Evolutionary conservation across 2,888 invertebrate genomes (phyloP), one percentile per base, ranked within the genome.

Genomic region (Drosophila pseudotalamancana): DNA sequence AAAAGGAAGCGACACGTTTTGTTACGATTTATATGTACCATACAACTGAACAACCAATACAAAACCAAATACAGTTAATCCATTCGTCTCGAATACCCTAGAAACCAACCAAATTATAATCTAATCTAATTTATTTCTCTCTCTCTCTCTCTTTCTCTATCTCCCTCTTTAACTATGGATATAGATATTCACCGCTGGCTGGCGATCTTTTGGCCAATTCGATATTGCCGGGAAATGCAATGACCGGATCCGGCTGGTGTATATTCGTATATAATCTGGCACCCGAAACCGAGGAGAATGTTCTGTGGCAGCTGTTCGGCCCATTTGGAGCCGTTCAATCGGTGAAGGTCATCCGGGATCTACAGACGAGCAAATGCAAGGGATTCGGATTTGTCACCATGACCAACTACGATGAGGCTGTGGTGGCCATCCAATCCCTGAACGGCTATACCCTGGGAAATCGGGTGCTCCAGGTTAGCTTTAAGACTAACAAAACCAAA

Each of bases 371-470:
- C 93, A 98, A 98, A 92, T 98, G 98, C 93, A 98, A 98, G 93
- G 99, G 99, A 73, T 99, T 98, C 92, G 99, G 98, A 82, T 98
- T 98, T 92, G 98, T 99, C 83, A 98, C 98, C 76, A 99, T 99
- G 98, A 98, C 98, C 91, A 98, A 98, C 92, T 98, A 99, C 91
- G 98, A 98, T 90, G 98, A 99, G 92, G 97, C 98, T 64, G 95
- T 98, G 73, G 96, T 97, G 88, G 98, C 99, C 84, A 98, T 98
- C 90, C 97, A 98, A 92, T 97, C 97, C 76, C 94, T 99, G 90
- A 98, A 99, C 92, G 98, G 98, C 89, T 98, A 98, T 93, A 97
- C 97, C 88, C 94, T 99, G 89, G 97, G 97, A 89, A 98, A 97
- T 92, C 95, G 98, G 88, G 97, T 98, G 88, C 94, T 98, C 91